Evolutionary conservation across 1,140 invertebrate species (phyloP), one percentile per base, ranked within the genome.

Genomic region (Calliopsis andreniformis): DNA sequence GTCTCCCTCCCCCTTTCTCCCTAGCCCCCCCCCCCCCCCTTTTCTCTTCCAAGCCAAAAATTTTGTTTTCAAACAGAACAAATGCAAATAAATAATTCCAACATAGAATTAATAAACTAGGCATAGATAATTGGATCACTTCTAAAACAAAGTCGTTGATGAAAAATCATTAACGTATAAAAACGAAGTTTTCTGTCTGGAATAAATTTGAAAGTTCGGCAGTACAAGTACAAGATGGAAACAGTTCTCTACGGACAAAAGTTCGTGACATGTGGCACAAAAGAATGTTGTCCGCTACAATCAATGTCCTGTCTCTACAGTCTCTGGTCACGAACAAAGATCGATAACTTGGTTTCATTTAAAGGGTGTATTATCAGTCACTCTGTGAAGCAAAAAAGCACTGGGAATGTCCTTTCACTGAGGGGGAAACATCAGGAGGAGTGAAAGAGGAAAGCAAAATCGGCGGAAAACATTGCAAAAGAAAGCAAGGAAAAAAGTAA

Each of bases 281-380:
- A 75, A 69, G 53, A 76, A 76, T 53, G 64, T 69, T 47, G 64
- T 28, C 42, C 23, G 25, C 25, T 66, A 32, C 55, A 42, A 69
- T 76, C 66, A 49, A 61, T 61, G 42, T 16, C 49, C 28, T 10
- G 53, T 51, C 66, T 72, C 49, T 12, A 20, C 28, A 4, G 53
- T 51, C 66, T 72, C 49, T 12, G 30, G 6, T 1, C 14, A 14
- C 28, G 20, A 55, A 53, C 32, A 6, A 42, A 20, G 68, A 45
- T 71, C 67, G 66, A 71, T 71, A 71, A 71, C 66, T 43, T 3
- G 71, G 71, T 47, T 56, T 58, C 62, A n/a, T 75, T 75, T 67
- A 75, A 39, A 56, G 71, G 42, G 28, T 45, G 23, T 39, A 56
- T 73, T 67, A 76, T 75, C 72, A 47, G 49, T 58, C 39, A 42